Evolutionary conservation across 2,113 vertebrate genomes (phyloP).

Genomic region (Xiphophorus couchianus): DNA sequence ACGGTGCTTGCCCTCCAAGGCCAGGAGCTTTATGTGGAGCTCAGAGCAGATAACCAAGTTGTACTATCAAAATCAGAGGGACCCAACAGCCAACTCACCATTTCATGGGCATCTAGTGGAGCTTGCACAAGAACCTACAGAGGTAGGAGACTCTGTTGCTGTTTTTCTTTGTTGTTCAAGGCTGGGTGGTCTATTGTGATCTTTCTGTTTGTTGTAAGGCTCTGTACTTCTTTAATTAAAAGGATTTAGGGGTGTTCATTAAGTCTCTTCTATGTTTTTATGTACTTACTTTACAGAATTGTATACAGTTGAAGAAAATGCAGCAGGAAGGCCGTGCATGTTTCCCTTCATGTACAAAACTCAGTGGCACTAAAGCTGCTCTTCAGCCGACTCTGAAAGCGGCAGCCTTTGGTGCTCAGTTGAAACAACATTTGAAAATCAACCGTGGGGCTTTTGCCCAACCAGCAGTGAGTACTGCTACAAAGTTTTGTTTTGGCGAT

Average conservation of each 20-base stretch:
- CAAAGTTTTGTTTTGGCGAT: background rate
- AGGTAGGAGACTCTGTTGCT: constrained; percentile 73
- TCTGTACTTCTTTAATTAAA: no score
- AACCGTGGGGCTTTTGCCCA: constrained; percentile 86
- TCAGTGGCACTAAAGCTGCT: constrained; percentile 87
- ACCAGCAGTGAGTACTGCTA: constrained; percentile 78
- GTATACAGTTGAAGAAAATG: constrained; percentile 86
- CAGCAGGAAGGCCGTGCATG: constrained; percentile 83
- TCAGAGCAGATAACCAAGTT: constrained; percentile 78
- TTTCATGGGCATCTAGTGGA: constrained; percentile 82
- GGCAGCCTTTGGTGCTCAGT: constrained; percentile 84
- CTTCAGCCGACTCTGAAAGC: constrained; percentile 56
- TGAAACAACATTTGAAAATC: constrained; percentile 78
- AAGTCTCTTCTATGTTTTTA: background rate
- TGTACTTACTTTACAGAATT: constrained; percentile 75
- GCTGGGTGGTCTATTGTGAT: no score
- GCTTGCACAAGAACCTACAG: constrained; percentile 86
- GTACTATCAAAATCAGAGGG: constrained; percentile 83
- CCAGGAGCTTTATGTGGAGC: constrained; percentile 82
- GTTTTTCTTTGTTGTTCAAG: no score
- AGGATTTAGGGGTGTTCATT: background rate
- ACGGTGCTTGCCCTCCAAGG: constrained; percentile 84
- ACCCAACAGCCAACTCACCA: constrained; percentile 83
- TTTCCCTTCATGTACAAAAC: constrained; percentile 87
- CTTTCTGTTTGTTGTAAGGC: no score